phyloP scores from a whole-genome alignment of 1,140 invertebrate species.

The Drosophila cardini region DNA sequence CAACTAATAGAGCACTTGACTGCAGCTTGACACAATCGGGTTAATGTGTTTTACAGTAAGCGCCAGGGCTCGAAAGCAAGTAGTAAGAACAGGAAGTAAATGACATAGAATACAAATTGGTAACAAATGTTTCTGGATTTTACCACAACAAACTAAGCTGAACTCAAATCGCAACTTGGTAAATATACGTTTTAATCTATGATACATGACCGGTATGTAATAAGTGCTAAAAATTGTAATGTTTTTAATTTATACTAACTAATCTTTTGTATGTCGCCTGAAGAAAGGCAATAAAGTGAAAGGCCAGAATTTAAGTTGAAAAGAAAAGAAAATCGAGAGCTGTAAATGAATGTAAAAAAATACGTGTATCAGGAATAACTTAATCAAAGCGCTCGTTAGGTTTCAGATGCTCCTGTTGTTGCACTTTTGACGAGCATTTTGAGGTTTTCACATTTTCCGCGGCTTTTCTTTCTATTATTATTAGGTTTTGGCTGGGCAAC shows the following conservation, averaged over 20 bases:
- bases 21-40: conserved; percentile 71
- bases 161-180: conserved; percentile 26
- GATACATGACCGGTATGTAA: no score
- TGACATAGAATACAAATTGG: conserved; percentile 22
- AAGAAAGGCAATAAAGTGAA: conserved; percentile 19
- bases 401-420: conserved; percentile 29
- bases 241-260: no score
- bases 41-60: conserved; percentile 60
- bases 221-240: no score
- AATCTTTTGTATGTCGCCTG: no score
- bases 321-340: conserved; percentile 6
- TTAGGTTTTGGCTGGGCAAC: conserved; percentile 50
- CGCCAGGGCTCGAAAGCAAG: conserved; percentile 14
- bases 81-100: background rate
- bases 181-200: no score
- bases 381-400: conserved; percentile 64
- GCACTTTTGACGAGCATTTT: conserved; percentile 38
- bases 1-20: conserved; percentile 58
- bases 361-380: conserved; percentile 44
- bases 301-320: conserved; percentile 1
- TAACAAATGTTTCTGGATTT: conserved; percentile 12
- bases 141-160: conserved; percentile 9
- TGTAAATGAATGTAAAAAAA: background rate
- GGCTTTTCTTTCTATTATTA: conserved; percentile 51
- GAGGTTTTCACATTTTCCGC: conserved; percentile 56